These are phyloP conservation scores for Lochmaea capreae DNA, from an alignment of 2,888 invertebrate species.

Conservation along the genomic window DNA sequence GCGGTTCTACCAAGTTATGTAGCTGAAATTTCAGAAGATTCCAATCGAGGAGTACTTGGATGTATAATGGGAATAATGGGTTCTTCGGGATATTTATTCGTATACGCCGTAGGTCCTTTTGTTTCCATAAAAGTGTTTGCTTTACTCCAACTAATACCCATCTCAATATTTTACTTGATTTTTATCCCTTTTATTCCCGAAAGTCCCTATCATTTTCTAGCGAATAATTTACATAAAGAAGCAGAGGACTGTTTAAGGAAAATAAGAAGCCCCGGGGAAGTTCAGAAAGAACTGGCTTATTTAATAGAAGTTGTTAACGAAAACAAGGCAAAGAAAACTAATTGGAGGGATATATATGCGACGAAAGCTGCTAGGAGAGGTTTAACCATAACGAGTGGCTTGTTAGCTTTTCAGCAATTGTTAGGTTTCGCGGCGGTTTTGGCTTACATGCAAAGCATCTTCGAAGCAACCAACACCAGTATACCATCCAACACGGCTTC, in stretches of 20 bases:
- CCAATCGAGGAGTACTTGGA: constrained; percentile 84
- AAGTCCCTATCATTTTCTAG: constrained; percentile 78
- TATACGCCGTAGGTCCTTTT: constrained; percentile 79
- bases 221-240: constrained; percentile 70
- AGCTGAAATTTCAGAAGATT: constrained; percentile 85
- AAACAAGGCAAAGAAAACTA: constrained; percentile 48
- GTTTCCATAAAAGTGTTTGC: constrained; percentile 74
- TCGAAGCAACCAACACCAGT: constrained; percentile 61
- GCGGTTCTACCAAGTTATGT: constrained; percentile 86
- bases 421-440: constrained; percentile 85
- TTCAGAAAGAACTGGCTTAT: constrained; percentile 9
- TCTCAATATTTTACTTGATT: constrained; percentile 64
- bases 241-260: constrained; percentile 75
- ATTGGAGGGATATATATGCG: constrained; percentile 60
- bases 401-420: constrained; percentile 86
- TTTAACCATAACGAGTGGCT: constrained; percentile 77
- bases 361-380: constrained; percentile 80
- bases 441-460: constrained; percentile 81
- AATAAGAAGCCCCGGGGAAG: constrained; percentile 69
- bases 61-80: constrained; percentile 84
- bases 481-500: constrained; percentile 24
- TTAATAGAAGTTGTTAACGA: constrained; percentile 17
- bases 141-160: constrained; percentile 68
- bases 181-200: constrained; percentile 85
- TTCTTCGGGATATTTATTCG: constrained; percentile 73